Evolutionary conservation across 2,113 vertebrate genomes (phyloP), one percentile per base, ranked within the genome.

Genomic region (Phrynocephalus versicolor): DNA sequence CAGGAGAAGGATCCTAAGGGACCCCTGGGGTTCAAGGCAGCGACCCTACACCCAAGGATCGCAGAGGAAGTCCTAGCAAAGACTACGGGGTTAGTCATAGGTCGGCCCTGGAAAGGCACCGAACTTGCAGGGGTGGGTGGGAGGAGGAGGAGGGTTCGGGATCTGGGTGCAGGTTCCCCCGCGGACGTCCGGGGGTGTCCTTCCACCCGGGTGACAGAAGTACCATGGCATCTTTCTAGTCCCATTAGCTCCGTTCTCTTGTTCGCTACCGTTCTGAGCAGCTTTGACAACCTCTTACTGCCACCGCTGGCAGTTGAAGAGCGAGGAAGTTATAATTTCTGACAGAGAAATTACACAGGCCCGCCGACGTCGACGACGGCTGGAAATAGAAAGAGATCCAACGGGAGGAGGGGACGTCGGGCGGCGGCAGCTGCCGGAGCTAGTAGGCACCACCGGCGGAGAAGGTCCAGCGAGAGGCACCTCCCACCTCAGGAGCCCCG

Each of bases 271-370:
- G 85, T 39, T 72, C 45, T 82, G 88, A 91, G 75, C 87, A 37
- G 41, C 90, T 90, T 81, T 88, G 88, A 91, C 90, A 87, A 84
- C 72, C 90, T 86, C 78, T 72, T 67, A 30, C 82, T 51, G 84
- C 76, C 80, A 72, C 64, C 55, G 58, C 85, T 86, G 90, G 74
- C 87, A 85, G 83, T 81, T 75, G 88, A 88, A 88, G 87, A 81
- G 85, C 82, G 71, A 87, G 85, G 79, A 80, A 89, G 75, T 85
- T 88, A 83, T 67, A 77, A 82, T 70, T 88, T 82, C 79, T 89
- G 88, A 88, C 93, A 88, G 88, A 80, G 88, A 83, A 90, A 88
- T 85, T 83, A 51, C 81, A 79, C 81, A 64, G 73, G 75, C 81
- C 57, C 87, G 60, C 57, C 71, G 86, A 57, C 85, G n/a, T 15